Evolutionary conservation across 1,140 invertebrate genomes (phyloP), one percentile per base, ranked within the genome.

Genomic region (Stegodyphus dumicola): DNA sequence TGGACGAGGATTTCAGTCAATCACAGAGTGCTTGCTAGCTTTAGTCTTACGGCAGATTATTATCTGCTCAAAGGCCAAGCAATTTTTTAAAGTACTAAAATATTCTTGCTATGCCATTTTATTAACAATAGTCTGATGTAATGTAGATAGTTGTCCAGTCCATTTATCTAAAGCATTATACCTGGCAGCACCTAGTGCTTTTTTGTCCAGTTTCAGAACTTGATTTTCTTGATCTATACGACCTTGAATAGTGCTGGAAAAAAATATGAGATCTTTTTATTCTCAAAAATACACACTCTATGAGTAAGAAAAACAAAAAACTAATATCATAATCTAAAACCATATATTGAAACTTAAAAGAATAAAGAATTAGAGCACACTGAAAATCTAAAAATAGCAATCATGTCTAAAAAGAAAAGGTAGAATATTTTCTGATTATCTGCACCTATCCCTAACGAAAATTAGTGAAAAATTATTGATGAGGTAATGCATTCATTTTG

Each of bases 221-320:
- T 98, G 95, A 91, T 98, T 97, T 64, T 98, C 94, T 92, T 99
- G 97, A 92, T 99, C 98, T 89, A 99, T 99, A 88, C 97, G 93
- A 9, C 98, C 98, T 90, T 95, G 93, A 89, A 99, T 98, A n/a
- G 97, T 98, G 91, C 95, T 97, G 90, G 7, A 90, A 89, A 73
- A 73, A 56, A 73, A 71, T n/a, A 86, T 18, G 51, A 75, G 54
- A 60, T 60, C 9, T 60, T 60, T 10, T 60, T 33, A 33, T 33
- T 33, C 33, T 33, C 33, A 33, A 33, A 33, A 33, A 33, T 33
- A 33, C 33, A 33, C 33, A 33, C 33, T 33, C 33, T 33, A 33
- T 33, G 33, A 3, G 33, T 33, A 33, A 33, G 33, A 1, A 33
- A 33, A 33, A 3, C 33, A 33, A 33, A 33, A 33, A 33, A 33